A percentile compares a stretch with the other conserved stretches of the same genome.
Evolutionary conservation across 2,113 vertebrate genomes (phyloP).

Genomic region (Pluvianellus socialis): DNA sequence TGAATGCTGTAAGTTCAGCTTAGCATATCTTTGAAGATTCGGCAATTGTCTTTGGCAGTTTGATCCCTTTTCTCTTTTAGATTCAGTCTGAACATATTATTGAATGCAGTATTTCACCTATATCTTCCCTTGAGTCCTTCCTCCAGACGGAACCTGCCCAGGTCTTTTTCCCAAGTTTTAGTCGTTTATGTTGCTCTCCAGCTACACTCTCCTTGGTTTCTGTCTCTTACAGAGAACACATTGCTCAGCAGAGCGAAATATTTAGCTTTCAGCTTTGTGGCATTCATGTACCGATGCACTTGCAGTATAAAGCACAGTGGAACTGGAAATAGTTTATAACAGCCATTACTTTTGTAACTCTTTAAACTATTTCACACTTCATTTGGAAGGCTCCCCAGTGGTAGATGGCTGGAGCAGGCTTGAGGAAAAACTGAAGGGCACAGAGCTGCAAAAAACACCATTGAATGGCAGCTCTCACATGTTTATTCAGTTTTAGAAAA

Average conservation of each 20-base stretch:
- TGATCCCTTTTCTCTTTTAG: background rate
- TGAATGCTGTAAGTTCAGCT: background rate
- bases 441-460: background rate
- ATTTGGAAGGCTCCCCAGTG: conserved; percentile 31
- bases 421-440: conserved; percentile 2
- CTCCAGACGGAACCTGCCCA: background rate
- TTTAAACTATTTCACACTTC: conserved; percentile 51
- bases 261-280: conserved; percentile 14
- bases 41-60: background rate
- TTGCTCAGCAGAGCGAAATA: background rate
- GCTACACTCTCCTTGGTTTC: background rate
- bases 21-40: background rate
- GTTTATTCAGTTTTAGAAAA: background rate
- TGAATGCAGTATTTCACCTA: background rate
- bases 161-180: background rate
- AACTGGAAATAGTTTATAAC: conserved; percentile 35
- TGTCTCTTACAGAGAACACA: background rate
- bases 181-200: background rate
- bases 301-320: background rate
- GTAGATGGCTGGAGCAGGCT: background rate
- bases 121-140: background rate
- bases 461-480: background rate
- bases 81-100: background rate
- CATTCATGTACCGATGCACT: background rate
- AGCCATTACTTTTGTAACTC: conserved; percentile 23